Evolutionary conservation across 1,140 invertebrate species (phyloP).

Genomic region (Physella acuta): DNA sequence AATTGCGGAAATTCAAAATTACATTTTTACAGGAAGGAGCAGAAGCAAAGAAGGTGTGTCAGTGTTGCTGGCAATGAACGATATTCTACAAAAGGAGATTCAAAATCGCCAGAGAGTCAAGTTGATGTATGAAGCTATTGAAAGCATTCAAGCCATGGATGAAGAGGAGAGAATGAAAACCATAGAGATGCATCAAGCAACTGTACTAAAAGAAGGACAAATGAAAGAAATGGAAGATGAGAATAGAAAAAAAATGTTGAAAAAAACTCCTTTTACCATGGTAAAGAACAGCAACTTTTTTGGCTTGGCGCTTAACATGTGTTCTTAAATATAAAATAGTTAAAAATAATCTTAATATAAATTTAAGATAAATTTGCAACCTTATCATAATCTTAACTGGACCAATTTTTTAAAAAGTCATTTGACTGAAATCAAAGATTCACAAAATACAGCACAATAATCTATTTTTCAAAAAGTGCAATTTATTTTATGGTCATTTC

Average conservation of each 20-base stretch:
- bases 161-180: neutral
- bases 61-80: conserved; percentile 25
- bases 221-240: neutral
- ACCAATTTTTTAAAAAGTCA: too few relatives aligned
- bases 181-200: neutral
- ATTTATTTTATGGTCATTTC: too few relatives aligned
- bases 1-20: too few relatives aligned
- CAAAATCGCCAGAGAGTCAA: conserved; percentile 22
- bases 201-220: neutral
- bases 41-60: conserved; percentile 28
- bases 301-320: too few relatives aligned
- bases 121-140: conserved; percentile 30
- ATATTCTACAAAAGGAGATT: conserved; percentile 22
- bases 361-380: neutral
- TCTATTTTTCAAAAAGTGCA: too few relatives aligned
- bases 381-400: neutral
- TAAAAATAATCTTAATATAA: neutral
- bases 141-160: conserved; percentile 14
- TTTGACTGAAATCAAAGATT: too few relatives aligned
- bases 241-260: neutral
- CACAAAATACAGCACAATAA: too few relatives aligned
- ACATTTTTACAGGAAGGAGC: conserved; percentile 33
- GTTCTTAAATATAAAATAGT: neutral
- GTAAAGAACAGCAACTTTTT: neutral
- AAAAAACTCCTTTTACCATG: neutral